A percentile compares a stretch with the other conserved stretches of the same genome.
Conservation (phyloP, 2,888 invertebrate genomes). For the Uropetala carovei region DNA sequence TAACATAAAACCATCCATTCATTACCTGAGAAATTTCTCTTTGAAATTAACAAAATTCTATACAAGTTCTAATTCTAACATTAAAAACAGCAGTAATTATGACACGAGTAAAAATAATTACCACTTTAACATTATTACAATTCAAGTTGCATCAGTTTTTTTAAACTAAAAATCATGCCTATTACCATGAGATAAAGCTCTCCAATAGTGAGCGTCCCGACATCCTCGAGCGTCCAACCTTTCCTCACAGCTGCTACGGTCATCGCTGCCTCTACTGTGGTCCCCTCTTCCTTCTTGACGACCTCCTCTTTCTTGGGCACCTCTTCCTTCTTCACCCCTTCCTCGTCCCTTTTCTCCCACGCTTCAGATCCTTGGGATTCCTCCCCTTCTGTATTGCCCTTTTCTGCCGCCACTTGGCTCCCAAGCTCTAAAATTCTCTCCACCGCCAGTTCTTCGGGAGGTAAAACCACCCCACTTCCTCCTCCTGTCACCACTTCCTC, state of each 20-base stretch:
- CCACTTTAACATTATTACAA: neutral
- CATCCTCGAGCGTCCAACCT: conserved; percentile 89
- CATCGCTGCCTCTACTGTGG: conserved; percentile 70
- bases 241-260: conserved; percentile 76
- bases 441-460: conserved; percentile 57
- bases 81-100: too few species aligned
- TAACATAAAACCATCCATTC: too few species aligned
- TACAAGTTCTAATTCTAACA: too few species aligned
- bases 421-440: conserved; percentile 72
- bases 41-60: too few species aligned
- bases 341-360: conserved; percentile 48
- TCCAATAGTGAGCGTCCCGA: conserved; percentile 89
- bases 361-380: conserved; percentile 69
- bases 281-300: neutral
- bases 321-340: conserved; percentile 29
- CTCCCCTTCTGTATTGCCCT: conserved; percentile 73
- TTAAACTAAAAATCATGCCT: neutral
- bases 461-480: neutral
- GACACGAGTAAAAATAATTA: neutral
- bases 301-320: neutral
- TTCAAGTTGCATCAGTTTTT: neutral
- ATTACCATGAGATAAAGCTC: conserved; percentile 92
- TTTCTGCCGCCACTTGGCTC: conserved; percentile 69
- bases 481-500: conserved; percentile 73
- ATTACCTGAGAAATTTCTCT: too few species aligned